Conservation (phyloP, 2,797 vertebrate genomes). For the Nyctibius grandis region DNA sequence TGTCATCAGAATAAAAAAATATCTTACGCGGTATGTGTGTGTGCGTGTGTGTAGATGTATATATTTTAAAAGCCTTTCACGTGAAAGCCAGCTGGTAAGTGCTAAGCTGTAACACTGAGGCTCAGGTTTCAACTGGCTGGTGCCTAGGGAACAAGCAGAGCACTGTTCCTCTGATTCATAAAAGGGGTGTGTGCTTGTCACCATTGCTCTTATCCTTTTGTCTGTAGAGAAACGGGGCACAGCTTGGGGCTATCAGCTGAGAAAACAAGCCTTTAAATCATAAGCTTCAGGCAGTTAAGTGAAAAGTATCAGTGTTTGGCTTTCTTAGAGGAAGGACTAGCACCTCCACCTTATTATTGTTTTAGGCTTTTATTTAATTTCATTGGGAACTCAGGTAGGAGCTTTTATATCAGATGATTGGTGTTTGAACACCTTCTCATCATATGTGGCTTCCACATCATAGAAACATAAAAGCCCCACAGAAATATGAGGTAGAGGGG, state of each 20-base stretch:
- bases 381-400: background rate
- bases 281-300: background rate
- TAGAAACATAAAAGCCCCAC: background rate
- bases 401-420: accelerated
- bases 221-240: conserved; percentile 3
- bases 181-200: conserved; percentile 39
- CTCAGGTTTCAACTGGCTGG: conserved; percentile 35
- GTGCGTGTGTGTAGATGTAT: background rate
- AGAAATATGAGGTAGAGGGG: background rate
- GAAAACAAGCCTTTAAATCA: conserved; percentile 38
- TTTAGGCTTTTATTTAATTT: background rate
- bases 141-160: conserved; percentile 52
- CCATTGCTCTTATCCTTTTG: conserved; percentile 44
- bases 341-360: background rate
- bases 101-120: conserved; percentile 44
- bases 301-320: background rate
- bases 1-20: background rate
- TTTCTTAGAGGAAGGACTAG: background rate
- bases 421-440: background rate
- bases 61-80: conserved; percentile 29
- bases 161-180: conserved; percentile 42
- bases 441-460: background rate
- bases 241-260: conserved; percentile 25
- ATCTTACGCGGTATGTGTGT: background rate
- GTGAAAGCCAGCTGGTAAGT: conserved; percentile 36